Evolutionary conservation across 1,140 invertebrate species (phyloP).

Genomic region (Drosophila setifemur): DNA sequence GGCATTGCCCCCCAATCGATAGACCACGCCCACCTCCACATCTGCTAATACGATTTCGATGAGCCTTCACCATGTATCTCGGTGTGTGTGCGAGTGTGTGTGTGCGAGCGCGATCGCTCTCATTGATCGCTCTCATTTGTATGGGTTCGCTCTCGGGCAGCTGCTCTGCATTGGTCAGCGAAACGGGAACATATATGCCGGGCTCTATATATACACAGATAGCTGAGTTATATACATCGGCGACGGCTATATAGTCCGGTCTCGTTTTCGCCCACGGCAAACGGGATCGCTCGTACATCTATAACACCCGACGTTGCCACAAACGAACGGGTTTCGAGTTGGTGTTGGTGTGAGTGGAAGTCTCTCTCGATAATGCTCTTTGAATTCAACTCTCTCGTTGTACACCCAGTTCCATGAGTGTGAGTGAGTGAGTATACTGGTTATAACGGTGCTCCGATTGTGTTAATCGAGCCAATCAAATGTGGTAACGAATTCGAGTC

Average conservation of each 20-base stretch:
- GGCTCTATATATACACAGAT: conserved; percentile 61
- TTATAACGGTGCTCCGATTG: conserved; percentile 81
- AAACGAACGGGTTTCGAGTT: conserved; percentile 3
- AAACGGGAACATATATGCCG: conserved; percentile 67
- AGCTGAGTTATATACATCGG: conserved; percentile 18
- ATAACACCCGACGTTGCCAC: conserved; percentile 52
- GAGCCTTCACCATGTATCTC: not conserved
- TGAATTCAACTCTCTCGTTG: conserved; percentile 1
- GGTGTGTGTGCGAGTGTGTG: not conserved
- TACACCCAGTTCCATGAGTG: conserved; percentile 15
- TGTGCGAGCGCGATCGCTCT: conserved; percentile 39
- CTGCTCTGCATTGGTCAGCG: conserved; percentile 82
- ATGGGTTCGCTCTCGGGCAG: conserved; percentile 33
- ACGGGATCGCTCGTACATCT: conserved; percentile 54
- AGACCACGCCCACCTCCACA: conserved; percentile 59
- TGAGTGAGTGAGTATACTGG: conserved; percentile 57
- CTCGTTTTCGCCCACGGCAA: conserved; percentile 48
- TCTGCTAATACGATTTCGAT: conserved; percentile 48
- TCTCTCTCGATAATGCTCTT: not conserved
- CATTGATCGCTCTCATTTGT: conserved; percentile 59
- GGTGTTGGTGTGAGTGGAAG: conserved; percentile 8
- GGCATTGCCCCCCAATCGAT: conserved; percentile 35
- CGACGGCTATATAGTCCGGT: conserved; percentile 48
- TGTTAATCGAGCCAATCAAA: conserved; percentile 82
- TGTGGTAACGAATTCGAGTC: conserved; percentile 59